A percentile compares a stretch with the other conserved stretches of the same genome.
Conservation (phyloP, 1,140 invertebrate genomes). For the Hirudo medicinalis region DNA sequence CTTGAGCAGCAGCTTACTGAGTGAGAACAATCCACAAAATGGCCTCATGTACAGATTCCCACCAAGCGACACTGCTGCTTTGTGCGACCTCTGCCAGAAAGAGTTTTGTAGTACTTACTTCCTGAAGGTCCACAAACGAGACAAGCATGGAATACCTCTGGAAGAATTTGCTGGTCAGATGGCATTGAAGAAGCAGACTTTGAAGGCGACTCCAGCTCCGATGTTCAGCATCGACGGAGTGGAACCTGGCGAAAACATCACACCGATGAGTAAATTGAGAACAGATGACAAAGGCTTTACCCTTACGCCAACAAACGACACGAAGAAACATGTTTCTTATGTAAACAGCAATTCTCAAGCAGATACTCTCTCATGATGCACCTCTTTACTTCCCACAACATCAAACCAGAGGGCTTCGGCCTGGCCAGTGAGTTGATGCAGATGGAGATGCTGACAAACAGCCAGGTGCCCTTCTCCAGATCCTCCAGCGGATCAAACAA, state of each 20-base stretch:
- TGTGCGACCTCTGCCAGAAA: constrained; percentile 41
- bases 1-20: neutral
- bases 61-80: constrained; percentile 2
- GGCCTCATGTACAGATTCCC: neutral
- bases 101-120: constrained; percentile 47
- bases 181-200: neutral
- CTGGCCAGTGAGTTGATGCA: constrained; percentile 18
- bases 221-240: neutral
- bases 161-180: neutral
- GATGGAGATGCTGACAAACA: constrained; percentile 8
- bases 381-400: constrained; percentile 14
- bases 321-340: constrained; percentile 30
- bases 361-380: constrained; percentile 17
- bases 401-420: constrained; percentile 19
- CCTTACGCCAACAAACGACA: neutral
- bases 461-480: neutral
- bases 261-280: neutral
- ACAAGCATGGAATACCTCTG: constrained; percentile 47
- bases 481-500: neutral
- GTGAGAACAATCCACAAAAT: neutral
- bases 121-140: constrained; percentile 49
- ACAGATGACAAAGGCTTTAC: neutral
- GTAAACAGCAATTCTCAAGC: constrained; percentile 33
- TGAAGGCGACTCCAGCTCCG: neutral
- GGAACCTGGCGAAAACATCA: constrained; percentile 16